Base-by-base conservation (phyloP, 2,113 vertebrate species). In the Ictalurus furcatus region DNA sequence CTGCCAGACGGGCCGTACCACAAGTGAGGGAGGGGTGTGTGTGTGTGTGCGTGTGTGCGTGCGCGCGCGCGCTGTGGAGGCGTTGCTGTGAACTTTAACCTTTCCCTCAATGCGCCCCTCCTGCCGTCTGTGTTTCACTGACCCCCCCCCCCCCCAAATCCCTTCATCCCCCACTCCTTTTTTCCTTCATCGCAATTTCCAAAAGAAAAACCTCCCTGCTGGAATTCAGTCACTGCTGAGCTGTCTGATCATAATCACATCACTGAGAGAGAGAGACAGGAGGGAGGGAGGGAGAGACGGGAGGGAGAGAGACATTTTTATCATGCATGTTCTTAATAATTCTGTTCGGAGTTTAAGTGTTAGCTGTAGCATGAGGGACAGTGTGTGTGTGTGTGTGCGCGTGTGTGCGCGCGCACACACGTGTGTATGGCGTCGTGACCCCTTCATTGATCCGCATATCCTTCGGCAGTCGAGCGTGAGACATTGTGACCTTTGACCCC, bases 211-310 rank as follows among this genome's bases (percentile, higher is more conserved):
- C 34, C 13, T 94, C 94, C 93, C 93, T 91, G 85, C 92, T 88
- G 90, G 95, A 96, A 96, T 96, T 96, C 94, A 96, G 95, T 96
- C 95, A 95, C 94, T 95, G 93, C 92, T 92, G 87, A 59, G 93
- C 91, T 94, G 95, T 95, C 95, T 95, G 91, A 93, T 95, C 92
- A 93, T 95, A 94, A 94, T 93, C 93, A 95, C 95, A 95, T 94
- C 94, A 93, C 91, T 91, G 90, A 89, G 93, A 48, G 48, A 48
- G 48, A 48, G 48, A 48, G 48, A 48, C 48, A 9, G 48, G 48
- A 48, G 40, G 91, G 74, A 84, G 71, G 83, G 83, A 85, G 65
- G 65, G n/a, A 85, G 3, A 34, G 0, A 30, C 34, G 13, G 44
- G 17, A 44, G 7, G 34, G 34, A 74, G 3, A 48, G 7, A 48